These are phyloP conservation scores for Ctenomys sociabilis DNA, from an alignment of 2,113 vertebrate species.

Conservation along the genomic window DNA sequence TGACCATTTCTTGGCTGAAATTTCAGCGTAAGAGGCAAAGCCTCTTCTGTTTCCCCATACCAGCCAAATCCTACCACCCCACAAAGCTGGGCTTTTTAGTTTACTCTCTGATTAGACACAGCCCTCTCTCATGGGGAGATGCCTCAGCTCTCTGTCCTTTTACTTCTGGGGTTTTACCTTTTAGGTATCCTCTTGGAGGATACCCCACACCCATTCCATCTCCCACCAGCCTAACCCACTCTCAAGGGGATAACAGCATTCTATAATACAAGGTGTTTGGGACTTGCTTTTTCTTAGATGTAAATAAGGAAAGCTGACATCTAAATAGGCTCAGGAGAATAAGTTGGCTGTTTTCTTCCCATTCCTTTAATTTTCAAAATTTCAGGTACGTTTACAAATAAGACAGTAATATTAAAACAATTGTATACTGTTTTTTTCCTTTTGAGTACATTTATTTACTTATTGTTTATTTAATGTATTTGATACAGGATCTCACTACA, in stretches of 20 bases:
- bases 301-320: neutral
- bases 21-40: neutral
- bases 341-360: neutral
- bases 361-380: neutral
- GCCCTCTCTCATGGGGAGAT: neutral
- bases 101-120: neutral
- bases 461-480: no score
- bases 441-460: neutral
- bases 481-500: no score
- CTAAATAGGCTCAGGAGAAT: neutral
- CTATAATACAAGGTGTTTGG: neutral
- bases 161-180: neutral
- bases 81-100: neutral
- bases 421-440: neutral
- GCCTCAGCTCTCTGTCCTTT: neutral
- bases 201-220: neutral
- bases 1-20: slow-evolving; percentile 16
- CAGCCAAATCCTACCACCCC: neutral
- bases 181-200: neutral
- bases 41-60: neutral
- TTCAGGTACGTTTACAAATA: neutral
- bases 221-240: neutral
- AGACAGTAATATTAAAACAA: neutral
- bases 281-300: neutral
- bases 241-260: neutral